Base-by-base conservation (phyloP, 2,888 invertebrate species). In the Apodemia mormo region DNA sequence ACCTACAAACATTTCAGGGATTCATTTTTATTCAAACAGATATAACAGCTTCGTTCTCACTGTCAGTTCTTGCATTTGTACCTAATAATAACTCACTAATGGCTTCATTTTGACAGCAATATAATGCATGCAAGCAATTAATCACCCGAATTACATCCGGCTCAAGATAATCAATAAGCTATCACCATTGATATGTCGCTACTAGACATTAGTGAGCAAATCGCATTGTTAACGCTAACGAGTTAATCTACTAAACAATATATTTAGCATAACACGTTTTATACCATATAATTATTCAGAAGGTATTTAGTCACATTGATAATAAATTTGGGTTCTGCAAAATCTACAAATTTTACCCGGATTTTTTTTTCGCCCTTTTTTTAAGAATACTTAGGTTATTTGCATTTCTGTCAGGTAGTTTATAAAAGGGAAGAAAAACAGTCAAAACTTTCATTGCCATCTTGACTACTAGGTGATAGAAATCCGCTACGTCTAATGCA, bases 151-250 rank as follows among this genome's bases (percentile, higher is more conserved):
- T 75, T 71, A 76, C 81, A 80, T 82, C 83, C 82, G 79, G 79
- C 72, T 75, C 72, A 70, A 79, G 80, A 80, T 80, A 76, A 82
- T 83, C 83, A 82, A 83, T 83, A 81, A 80, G 79, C 77, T 76
- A 82, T 82, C 78, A 75, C 69, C 75, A 79, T 78, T 76, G 79
- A 80, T 80, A 75, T 73, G 75, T 70, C 71, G 76, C 72, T 75
- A 71, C 66, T 75, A 75, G 69, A 68, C 73, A 72, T 73, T 73
- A 70, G 68, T 72, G 69, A 68, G 71, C 72, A 70, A 64, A 70
- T 71, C 61, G 52, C 33, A 33, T 37, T 58, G 61, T 65, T 68
- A 68, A 72, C 68, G 56, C 67, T 69, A 68, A 74, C 70, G 69
- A 70, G 71, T 33, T 64, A 64, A 64, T 64, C 14, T 37, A 33